Evolutionary conservation across 1,140 invertebrate genomes (phyloP), one percentile per base, ranked within the genome.

Genomic region (Drosophila lacertosa): DNA sequence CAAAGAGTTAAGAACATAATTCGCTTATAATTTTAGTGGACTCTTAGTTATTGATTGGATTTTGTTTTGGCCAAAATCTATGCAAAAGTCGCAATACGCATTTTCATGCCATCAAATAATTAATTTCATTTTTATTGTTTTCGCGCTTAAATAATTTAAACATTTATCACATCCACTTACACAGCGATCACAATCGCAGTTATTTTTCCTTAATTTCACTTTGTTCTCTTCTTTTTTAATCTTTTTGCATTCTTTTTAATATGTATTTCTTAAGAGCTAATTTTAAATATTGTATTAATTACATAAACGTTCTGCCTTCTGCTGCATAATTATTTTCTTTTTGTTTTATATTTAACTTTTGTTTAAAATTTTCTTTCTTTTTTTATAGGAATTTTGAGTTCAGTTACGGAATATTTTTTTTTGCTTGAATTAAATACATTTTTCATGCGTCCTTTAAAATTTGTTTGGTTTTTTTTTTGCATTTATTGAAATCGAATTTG

Each of bases 111-210:
- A 57, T 74, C 74, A 60, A 73, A 77, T 77, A 53, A 60, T 81
- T 76, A 73, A 74, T 83, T 83, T 74, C 50, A 64, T 66, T 68
- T 55, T 77, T 79, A 70, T 80, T 89, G 72, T 83, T 77, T 80
- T 74, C 63, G 79, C 74, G 84, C 75, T 84, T 83, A 90, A 81
- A 83, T 83, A 90, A 77, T 89, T 81, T 83, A 89, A 89, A 90
- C 89, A 90, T 90, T 90, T 90, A 90, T 90, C 89, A 90, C 89
- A 90, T 90, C 83, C 83, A 90, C 83, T 84, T 90, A 89, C 77
- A 89, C 83, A 77, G 82, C 88, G 88, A 77, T 77, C 75, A 88
- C 76, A 88, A 90, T 84, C 68, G 79, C 76, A 75, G 70, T 71
- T 76, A 74, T 47, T 50, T 77, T 79, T 48, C 45, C 37, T 57